Base-by-base conservation (phyloP, 2,888 invertebrate species). In the Sinhomidia bicolor region DNA sequence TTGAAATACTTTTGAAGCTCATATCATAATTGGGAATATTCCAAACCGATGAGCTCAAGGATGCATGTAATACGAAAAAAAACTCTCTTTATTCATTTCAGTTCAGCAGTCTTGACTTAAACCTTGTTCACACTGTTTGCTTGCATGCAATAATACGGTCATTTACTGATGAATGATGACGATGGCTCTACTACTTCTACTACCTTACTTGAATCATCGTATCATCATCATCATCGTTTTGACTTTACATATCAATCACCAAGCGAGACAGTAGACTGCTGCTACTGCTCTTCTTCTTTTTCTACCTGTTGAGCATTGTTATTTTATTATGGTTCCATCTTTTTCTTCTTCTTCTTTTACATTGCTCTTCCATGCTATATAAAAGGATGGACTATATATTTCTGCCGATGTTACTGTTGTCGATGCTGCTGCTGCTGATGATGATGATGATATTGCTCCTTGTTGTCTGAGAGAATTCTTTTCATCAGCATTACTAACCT, bases 31-130 rank as follows among this genome's bases (percentile, higher is more conserved):
- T 83, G 78, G 78, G 88, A 88, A 88, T 88, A 83, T 88, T 83
- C 79, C 71, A 79, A 88, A 62, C 83, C 79, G 84, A 80, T 85
- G 85, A 84, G 89, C 84, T 74, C 89, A 89, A 89, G 89, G 89
- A 84, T 85, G 89, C 62, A 83, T 78, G 74, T 57, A 85, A 89
- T 78, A 83, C 26, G 79, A 47, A 85, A 78, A 78, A 47, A 85
- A 78, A 78, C 54, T 57, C 51, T 78, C 79, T 79, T 60, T 10
- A 29, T 6, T 32, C 9, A n/a, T n/a, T n/a, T n/a, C n/a, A n/a
- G n/a, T n/a, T n/a, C n/a, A n/a, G n/a, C n/a, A 78, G 57, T 60
- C 84, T 57, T 84, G 84, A 57, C 74, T 82, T 68, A 54, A 82
- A 71, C 76, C 74, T 79, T 80, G 80, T 80, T 80, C 80, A 62